A percentile compares a stretch with the other conserved stretches of the same genome.
These are phyloP conservation scores for Horisme vitalbata DNA, from an alignment of 2,888 invertebrate genomes.

Conservation along the genomic window DNA sequence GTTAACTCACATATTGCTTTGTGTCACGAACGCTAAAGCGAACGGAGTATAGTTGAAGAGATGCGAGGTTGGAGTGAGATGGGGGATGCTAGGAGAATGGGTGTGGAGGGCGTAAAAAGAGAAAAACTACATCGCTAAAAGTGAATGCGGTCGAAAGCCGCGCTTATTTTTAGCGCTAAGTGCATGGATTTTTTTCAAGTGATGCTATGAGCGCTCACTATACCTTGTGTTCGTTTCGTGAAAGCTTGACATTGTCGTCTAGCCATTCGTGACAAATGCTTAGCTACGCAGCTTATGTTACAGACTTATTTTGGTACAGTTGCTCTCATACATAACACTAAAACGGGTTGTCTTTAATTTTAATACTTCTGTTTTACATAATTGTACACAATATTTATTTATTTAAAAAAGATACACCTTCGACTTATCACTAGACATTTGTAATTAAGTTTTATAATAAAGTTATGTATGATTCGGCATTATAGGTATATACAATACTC, in stretches of 20 bases:
- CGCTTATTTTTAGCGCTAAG: constrained; percentile 80
- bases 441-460: too few species aligned
- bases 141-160: constrained; percentile 83
- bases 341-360: too few species aligned
- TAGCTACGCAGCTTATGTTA: not conserved
- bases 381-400: too few species aligned
- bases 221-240: constrained; percentile 14
- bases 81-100: constrained; percentile 68
- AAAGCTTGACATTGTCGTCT: constrained; percentile 18
- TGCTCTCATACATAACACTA: too few species aligned
- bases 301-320: not conserved
- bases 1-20: constrained; percentile 83
- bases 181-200: constrained; percentile 82
- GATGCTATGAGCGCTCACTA: constrained; percentile 62
- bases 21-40: constrained; percentile 81
- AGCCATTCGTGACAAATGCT: too few species aligned
- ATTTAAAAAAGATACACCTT: too few species aligned
- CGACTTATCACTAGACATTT: too few species aligned
- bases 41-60: constrained; percentile 65
- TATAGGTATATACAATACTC: too few species aligned
- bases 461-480: too few species aligned
- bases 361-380: too few species aligned
- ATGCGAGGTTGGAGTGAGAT: constrained; percentile 65
- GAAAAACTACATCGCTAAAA: constrained; percentile 83
- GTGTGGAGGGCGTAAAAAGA: constrained; percentile 79